These are phyloP conservation scores for Ceyx cyanopectus DNA, from an alignment of 2,113 vertebrate species.

Conservation along the genomic window DNA sequence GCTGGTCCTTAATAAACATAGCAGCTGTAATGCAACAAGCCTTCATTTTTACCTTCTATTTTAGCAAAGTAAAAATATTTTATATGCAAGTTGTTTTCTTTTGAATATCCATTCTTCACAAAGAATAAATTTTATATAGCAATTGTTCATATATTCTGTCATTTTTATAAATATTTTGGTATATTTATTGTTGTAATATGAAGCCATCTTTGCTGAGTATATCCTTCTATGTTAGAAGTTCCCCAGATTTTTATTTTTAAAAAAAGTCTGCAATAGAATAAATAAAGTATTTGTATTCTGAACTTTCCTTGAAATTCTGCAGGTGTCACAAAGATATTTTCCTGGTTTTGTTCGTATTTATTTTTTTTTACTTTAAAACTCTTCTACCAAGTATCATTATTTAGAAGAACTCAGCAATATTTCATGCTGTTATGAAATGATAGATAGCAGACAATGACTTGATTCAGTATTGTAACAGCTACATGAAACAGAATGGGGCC, in stretches of 20 bases:
- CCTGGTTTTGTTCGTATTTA: neutral
- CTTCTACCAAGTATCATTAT: neutral
- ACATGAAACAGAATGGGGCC: neutral
- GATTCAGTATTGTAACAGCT: slow-evolving; percentile 11
- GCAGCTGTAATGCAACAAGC: neutral
- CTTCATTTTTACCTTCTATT: neutral
- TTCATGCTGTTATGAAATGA: neutral
- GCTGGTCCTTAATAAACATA: neutral
- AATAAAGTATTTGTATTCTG: neutral
- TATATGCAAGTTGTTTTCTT: neutral
- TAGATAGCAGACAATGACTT: neutral
- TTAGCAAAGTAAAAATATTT: neutral
- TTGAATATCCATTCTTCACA: neutral
- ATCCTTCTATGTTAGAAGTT: neutral
- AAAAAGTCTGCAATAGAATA: neutral
- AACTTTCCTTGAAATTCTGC: neutral
- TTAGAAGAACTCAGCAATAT: neutral
- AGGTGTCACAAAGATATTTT: neutral
- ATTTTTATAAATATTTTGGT: neutral
- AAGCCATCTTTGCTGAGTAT: neutral
- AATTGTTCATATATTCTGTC: neutral
- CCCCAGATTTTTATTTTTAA: neutral
- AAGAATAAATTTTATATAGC: neutral
- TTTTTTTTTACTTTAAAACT: neutral
- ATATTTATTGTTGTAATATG: neutral